A percentile compares a stretch with the other conserved stretches of the same genome.
These are phyloP conservation scores for Chymomyza procnemis DNA, from an alignment of 2,888 invertebrate species.

Conservation along the genomic window DNA sequence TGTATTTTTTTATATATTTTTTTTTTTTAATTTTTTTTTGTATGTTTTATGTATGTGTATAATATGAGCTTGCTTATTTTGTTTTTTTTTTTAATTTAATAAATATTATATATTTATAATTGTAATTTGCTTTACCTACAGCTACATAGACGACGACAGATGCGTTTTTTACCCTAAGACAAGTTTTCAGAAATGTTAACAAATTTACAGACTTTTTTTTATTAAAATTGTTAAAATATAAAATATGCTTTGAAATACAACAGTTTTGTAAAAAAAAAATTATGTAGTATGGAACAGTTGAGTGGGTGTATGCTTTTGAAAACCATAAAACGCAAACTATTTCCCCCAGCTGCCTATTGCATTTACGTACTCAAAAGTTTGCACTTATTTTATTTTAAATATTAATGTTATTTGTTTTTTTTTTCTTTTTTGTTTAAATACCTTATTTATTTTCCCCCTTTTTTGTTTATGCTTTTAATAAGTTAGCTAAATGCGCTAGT, in stretches of 20 bases:
- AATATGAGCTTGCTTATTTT: background rate
- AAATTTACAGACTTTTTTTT: constrained; percentile 71
- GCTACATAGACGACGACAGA: constrained; percentile 52
- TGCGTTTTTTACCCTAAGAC: constrained; percentile 9
- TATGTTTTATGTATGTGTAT: constrained; percentile 9
- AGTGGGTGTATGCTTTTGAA: background rate
- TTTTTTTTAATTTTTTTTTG: too few relatives aligned
- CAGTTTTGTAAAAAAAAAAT: constrained; percentile 6
- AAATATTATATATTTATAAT: constrained; percentile 42
- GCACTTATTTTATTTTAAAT: constrained; percentile 3
- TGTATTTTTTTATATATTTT: constrained; percentile 22
- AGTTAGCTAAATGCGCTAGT: constrained; percentile 56
- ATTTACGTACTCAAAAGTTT: background rate
- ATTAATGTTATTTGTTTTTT: constrained; percentile 5
- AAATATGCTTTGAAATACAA: constrained; percentile 45
- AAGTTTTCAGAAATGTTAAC: constrained; percentile 59
- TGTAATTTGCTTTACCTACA: constrained; percentile 59
- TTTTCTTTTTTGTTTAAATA: background rate
- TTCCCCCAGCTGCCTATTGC: background rate
- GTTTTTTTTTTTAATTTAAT: background rate
- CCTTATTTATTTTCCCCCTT: constrained; percentile 14
- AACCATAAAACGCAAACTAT: background rate
- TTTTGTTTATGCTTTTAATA: constrained; percentile 45
- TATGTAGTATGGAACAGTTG: background rate
- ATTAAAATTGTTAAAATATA: constrained; percentile 40